Evolutionary conservation across 1,140 invertebrate genomes (phyloP), one percentile per base, ranked within the genome.

Genomic region (Hycleus cichorii): DNA sequence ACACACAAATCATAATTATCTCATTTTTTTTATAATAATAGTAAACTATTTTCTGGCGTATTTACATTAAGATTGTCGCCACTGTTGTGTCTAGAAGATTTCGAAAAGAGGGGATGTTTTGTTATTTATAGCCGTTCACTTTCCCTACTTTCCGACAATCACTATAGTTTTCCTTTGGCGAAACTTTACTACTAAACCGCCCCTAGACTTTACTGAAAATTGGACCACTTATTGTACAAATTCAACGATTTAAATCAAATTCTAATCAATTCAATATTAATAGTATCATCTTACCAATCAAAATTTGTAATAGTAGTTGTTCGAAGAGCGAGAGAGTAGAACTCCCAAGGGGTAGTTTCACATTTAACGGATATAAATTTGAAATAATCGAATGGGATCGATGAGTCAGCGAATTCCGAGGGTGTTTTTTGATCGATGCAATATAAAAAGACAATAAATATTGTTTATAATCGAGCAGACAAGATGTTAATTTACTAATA

Each of bases 141-240:
- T 69, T 69, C 65, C 61, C 65, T 64, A 66, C 64, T 69, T 69
- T 64, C 62, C 65, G 65, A 64, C 67, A 65, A 66, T 69, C 65
- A 18, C 18, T 2, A 69, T 67, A 66, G 65, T 69, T 67, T 68
- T 69, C 65, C 57, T 60, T 64, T 59, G 61, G 43, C 49, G 55
- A 55, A 47, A 46, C 52, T 64, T 65, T 56, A 65, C 58, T 60
- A 63, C 60, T 62, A 59, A 60, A 63, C 60, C 62, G 56, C 64
- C 64, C 64, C 56, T 46, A 50, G 61, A 49, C 47, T 59, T 63
- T 61, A 55, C 58, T 26, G 27, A 12, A 47, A 50, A 55, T 55
- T 27, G 52, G 49, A 55, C 45, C 52, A 55, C 47, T 60, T 55
- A 55, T 55, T 60, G 4, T 1, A 32, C 32, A 32, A 32, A 32